Evolutionary conservation across 2,797 vertebrate species (phyloP).

Genomic region (Scyliorhinus canicula): DNA sequence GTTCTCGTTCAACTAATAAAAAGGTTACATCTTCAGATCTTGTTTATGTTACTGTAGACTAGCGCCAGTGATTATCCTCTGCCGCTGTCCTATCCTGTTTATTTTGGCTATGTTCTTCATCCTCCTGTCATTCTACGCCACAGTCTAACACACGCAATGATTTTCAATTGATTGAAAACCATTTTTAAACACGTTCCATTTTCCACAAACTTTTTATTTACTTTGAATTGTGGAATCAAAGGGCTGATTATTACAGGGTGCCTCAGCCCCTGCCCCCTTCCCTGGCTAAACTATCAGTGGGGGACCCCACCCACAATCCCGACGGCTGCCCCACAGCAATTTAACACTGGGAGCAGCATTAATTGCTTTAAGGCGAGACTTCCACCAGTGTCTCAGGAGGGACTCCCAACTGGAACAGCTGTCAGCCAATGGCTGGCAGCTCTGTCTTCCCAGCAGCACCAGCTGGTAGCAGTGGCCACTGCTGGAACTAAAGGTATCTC

Average conservation of each 20-base stretch:
- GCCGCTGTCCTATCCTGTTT: constrained; percentile 61
- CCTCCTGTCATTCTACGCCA: neutral
- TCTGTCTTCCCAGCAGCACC: neutral
- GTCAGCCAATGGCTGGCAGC: neutral
- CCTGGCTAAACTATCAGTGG: neutral
- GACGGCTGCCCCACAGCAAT: neutral
- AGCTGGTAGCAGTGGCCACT: too few species aligned
- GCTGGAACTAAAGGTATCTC: too few species aligned
- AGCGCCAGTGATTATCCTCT: constrained; percentile 50
- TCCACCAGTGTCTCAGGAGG: neutral
- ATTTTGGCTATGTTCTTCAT: constrained; percentile 41
- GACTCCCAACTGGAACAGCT: neutral
- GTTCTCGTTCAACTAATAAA: constrained; percentile 21
- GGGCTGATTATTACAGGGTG: neutral
- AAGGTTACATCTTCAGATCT: constrained; percentile 52
- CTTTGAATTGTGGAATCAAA: neutral
- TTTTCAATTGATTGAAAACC: constrained; percentile 15
- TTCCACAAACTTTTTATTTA: neutral
- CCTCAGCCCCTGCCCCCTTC: neutral
- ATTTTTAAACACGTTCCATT: neutral
- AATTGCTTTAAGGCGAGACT: neutral
- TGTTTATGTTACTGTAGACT: constrained; percentile 53
- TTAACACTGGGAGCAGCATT: neutral
- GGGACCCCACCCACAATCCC: neutral
- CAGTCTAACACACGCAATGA: neutral